phyloP scores from a whole-genome alignment of 2,113 vertebrate genomes.

The Aix galericulata region DNA sequence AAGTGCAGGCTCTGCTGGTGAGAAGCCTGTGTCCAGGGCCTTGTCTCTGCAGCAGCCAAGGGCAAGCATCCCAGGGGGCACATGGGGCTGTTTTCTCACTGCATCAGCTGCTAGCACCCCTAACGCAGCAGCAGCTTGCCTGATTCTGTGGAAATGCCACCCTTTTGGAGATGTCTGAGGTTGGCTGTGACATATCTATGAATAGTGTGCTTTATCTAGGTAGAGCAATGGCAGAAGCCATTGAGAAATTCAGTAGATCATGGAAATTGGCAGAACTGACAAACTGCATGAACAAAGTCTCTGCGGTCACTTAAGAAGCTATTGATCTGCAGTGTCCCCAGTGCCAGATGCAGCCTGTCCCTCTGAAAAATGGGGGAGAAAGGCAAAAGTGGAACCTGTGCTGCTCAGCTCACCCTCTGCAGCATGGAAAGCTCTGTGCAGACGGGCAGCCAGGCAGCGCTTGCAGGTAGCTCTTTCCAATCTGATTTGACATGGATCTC shows the following conservation, averaged over 20 bases:
- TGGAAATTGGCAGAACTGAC: neutral
- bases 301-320: fast-evolving
- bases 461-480: neutral
- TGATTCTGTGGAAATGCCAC: fast-evolving
- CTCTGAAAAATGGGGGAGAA: neutral
- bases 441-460: fast-evolving
- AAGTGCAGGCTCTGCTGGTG: fast-evolving
- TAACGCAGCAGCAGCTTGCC: neutral
- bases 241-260: neutral
- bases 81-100: too few species aligned
- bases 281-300: too few species aligned
- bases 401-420: fast-evolving
- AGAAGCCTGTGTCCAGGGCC: too few species aligned
- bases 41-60: neutral
- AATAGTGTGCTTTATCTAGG: neutral
- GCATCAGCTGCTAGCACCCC: neutral
- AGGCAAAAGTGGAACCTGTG: fast-evolving
- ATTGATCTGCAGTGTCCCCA: fast-evolving
- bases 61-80: too few species aligned
- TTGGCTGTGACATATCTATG: neutral
- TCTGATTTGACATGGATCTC: neutral
- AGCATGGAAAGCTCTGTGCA: neutral
- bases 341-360: neutral
- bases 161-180: neutral
- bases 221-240: too few species aligned